A percentile compares a stretch with the other conserved stretches of the same genome.
Evolutionary conservation across 2,797 vertebrate species (phyloP).

Genomic region (Orientallactaga sibirica): DNA sequence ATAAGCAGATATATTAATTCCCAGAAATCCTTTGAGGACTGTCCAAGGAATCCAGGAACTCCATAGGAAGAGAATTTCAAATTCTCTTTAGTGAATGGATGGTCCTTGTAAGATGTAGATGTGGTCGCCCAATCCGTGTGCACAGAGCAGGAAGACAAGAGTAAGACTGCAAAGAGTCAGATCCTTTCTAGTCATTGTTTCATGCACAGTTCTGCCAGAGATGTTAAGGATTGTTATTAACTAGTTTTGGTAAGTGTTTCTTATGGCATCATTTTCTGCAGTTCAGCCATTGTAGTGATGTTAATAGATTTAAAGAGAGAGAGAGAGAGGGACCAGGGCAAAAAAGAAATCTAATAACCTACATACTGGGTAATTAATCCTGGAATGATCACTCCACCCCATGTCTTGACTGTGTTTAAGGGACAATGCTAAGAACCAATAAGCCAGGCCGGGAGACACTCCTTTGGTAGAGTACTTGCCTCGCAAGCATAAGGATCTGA

Average conservation of each 20-base stretch:
- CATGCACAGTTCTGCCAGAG: not conserved
- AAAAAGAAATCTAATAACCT: not conserved
- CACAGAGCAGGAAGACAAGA: not conserved
- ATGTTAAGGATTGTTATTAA: not conserved
- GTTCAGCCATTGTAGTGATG: not conserved
- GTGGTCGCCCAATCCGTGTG: not conserved
- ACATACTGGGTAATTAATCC: not conserved
- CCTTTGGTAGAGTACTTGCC: too few species aligned
- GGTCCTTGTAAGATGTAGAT: not conserved
- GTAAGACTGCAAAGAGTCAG: not conserved
- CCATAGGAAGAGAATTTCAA: not conserved
- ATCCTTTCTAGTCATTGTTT: not conserved
- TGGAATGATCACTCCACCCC: not conserved
- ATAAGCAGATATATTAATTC: conserved; percentile 69
- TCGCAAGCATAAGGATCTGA: too few species aligned
- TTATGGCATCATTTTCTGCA: not conserved
- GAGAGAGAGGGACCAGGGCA: not conserved
- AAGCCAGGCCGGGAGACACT: not conserved
- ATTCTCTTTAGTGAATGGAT: not conserved
- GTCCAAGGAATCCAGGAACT: conserved; percentile 19
- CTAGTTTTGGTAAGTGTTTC: not conserved
- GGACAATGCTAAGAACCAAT: not conserved
- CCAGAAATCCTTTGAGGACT: conserved; percentile 50
- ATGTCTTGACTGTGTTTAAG: not conserved
- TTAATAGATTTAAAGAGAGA: not conserved